These are phyloP conservation scores for Iguana delicatissima DNA, from an alignment of 2,797 vertebrate species.

Conservation along the genomic window DNA sequence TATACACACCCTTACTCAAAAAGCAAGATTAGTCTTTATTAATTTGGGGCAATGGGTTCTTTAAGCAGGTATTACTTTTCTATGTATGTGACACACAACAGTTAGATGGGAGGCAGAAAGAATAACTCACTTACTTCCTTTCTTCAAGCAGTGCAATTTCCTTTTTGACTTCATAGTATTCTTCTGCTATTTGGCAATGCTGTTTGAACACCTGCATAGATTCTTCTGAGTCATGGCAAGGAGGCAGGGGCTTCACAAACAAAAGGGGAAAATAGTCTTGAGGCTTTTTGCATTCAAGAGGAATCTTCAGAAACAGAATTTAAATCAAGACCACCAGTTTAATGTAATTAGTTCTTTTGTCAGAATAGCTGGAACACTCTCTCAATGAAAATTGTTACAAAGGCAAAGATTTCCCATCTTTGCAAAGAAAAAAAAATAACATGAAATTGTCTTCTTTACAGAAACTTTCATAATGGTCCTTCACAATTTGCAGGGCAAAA, in stretches of 20 bases:
- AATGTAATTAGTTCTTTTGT: conserved; percentile 2
- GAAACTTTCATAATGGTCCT: conserved; percentile 38
- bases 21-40: background rate
- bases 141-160: conserved; percentile 94
- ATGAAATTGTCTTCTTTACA: conserved; percentile 2
- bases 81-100: conserved; percentile 1
- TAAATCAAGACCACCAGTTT: conserved; percentile 13
- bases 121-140: conserved; percentile 87
- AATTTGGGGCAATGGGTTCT: background rate
- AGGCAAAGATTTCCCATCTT: background rate
- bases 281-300: conserved; percentile 20
- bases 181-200: conserved; percentile 96
- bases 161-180: conserved; percentile 95
- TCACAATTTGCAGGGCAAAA: conserved; percentile 16
- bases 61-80: background rate
- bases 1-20: background rate
- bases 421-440: conserved; percentile 12
- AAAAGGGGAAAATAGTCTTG: conserved; percentile 31
- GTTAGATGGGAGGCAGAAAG: conserved; percentile 21
- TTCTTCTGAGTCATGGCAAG: conserved; percentile 91
- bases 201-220: conserved; percentile 95
- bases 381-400: conserved; percentile 18
- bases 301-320: background rate
- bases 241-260: conserved; percentile 88
- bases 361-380: background rate